A percentile compares a stretch with the other conserved stretches of the same genome.
Conservation (phyloP, 2,797 vertebrate genomes). For the Aphelocoma californica region DNA sequence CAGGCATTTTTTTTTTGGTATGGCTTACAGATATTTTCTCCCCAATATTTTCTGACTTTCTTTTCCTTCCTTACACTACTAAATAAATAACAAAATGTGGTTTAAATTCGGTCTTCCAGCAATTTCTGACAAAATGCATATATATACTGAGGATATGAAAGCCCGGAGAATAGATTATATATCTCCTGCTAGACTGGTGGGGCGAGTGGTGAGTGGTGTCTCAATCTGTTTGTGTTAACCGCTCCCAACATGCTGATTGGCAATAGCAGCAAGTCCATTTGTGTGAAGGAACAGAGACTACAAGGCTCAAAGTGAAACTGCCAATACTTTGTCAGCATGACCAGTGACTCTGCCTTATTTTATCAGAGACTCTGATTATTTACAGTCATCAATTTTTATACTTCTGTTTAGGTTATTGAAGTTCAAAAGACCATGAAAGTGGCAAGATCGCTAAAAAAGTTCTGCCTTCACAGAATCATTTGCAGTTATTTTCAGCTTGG, state of each 20-base stretch:
- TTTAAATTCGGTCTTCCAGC: background rate
- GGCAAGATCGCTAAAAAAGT: rapidly evolving
- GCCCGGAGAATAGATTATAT: background rate
- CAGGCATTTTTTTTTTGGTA: background rate
- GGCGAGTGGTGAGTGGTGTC: background rate
- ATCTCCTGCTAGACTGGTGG: background rate
- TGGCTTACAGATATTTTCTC: background rate
- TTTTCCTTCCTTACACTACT: background rate
- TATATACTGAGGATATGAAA: background rate
- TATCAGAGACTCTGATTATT: background rate
- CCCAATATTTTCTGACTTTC: background rate
- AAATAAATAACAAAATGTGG: background rate
- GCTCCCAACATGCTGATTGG: background rate
- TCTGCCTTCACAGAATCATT: background rate
- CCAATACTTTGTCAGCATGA: background rate
- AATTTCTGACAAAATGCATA: background rate
- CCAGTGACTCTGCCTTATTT: background rate
- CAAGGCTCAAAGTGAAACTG: background rate
- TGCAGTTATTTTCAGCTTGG: background rate
- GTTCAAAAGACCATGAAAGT: background rate
- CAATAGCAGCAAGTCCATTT: background rate
- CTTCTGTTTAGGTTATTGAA: background rate
- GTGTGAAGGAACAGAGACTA: background rate
- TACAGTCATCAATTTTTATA: background rate
- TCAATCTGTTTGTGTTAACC: background rate